phyloP scores from a whole-genome alignment of 2,888 invertebrate species.

The Rosalia funebris region DNA sequence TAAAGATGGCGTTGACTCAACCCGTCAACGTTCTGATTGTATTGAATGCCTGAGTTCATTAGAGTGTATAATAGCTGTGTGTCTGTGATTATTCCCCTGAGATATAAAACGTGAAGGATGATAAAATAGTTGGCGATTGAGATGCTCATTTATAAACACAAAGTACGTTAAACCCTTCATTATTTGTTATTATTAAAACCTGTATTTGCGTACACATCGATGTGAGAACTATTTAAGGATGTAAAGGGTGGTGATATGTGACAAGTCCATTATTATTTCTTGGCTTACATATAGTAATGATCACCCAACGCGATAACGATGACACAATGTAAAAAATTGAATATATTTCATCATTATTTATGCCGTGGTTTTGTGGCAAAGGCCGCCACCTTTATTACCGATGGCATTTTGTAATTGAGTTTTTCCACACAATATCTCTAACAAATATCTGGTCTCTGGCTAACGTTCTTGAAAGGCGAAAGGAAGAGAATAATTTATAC shows the following conservation, averaged over 20 bases:
- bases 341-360: slow-evolving; percentile 30
- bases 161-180: slow-evolving; percentile 55
- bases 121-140: slow-evolving; percentile 28
- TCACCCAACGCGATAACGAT: slow-evolving; percentile 34
- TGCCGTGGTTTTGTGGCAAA: slow-evolving; percentile 33
- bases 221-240: slow-evolving; percentile 39
- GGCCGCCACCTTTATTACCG: slow-evolving; percentile 33
- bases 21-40: slow-evolving; percentile 24
- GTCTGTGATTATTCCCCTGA: slow-evolving; percentile 16
- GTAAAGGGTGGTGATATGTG: slow-evolving; percentile 23
- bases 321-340: slow-evolving; percentile 25
- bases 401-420: slow-evolving; percentile 44
- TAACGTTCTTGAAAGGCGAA: neutral
- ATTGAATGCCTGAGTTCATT: slow-evolving; percentile 42
- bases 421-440: slow-evolving; percentile 37
- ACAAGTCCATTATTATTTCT: slow-evolving; percentile 32
- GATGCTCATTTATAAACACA: slow-evolving; percentile 50
- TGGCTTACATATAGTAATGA: slow-evolving; percentile 32
- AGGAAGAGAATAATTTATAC: slow-evolving; percentile 42
- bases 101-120: slow-evolving; percentile 6
- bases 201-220: slow-evolving; percentile 56
- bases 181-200: slow-evolving; percentile 51
- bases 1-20: slow-evolving; percentile 19
- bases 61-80: slow-evolving; percentile 35
- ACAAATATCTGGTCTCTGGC: slow-evolving; percentile 24